Evolutionary conservation across 2,113 vertebrate species (phyloP).

Genomic region (Ctenomys sociabilis): DNA sequence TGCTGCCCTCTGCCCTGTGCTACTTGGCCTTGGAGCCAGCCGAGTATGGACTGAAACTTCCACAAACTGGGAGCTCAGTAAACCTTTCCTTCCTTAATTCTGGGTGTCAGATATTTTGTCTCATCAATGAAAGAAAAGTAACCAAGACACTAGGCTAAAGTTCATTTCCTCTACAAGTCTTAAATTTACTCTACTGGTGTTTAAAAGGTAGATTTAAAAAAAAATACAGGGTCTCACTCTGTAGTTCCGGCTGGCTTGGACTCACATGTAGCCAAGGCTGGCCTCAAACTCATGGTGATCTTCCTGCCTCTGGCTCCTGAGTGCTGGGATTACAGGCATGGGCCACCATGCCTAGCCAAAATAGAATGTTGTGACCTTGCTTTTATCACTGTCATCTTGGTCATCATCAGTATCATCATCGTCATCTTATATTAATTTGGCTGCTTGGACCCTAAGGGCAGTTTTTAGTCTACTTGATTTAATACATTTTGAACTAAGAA

Average conservation of each 20-base stretch:
- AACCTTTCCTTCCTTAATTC: too few species aligned
- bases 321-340: background rate
- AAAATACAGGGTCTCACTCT: background rate
- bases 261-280: background rate
- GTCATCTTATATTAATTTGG: background rate
- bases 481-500: constrained; percentile 11
- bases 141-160: background rate
- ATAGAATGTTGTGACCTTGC: background rate
- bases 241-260: background rate
- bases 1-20: too few species aligned
- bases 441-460: background rate
- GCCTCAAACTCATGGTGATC: background rate
- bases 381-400: background rate
- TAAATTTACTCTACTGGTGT: background rate
- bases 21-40: too few species aligned
- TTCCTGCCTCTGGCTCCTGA: background rate
- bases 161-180: background rate
- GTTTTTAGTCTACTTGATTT: background rate
- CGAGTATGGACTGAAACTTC: too few species aligned
- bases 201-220: background rate
- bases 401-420: background rate
- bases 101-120: too few species aligned
- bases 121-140: too few species aligned
- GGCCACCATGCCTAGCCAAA: background rate
- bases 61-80: too few species aligned